Evolutionary conservation across 2,113 vertebrate species (phyloP), one percentile per base, ranked within the genome.

Genomic region (Otocyon megalotis): DNA sequence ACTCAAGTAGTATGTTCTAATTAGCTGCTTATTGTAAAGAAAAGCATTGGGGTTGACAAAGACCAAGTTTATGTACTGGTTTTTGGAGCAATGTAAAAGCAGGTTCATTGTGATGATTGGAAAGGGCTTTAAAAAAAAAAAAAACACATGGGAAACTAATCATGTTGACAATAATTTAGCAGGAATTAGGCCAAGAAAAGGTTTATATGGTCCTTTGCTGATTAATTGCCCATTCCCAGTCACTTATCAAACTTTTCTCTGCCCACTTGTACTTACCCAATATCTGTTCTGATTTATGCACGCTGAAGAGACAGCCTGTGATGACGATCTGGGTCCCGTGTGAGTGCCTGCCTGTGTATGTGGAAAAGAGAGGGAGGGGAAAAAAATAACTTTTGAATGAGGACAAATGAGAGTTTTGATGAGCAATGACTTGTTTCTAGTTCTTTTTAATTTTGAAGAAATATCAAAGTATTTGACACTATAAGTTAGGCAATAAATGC

Each of bases 371-470:
- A 28, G 16, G 19, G 14, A 58, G 30, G 11, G 63, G 30, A 62
- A 43, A 80, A 79, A n/a, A 26, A 43, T 88, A 81, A 32, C 3
- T 90, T 74, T 88, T 12, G 10, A 60, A 54, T 53, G 84, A 94
- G 14, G 32, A 71, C 30, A n/a, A 77, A 5, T 53, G 85, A 77
- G 32, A 48, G 8, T 6, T 77, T 82, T 83, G 22, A n/a, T 37
- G 17, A 15, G 3, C 35, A 84, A 17, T 58, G 48, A 13, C 56
- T 79, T 77, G 81, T 69, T 76, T 93, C 43, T 13, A 79, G 1
- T 94, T 63, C 32, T 62, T 92, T 95, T 56, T 91, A 53, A 85
- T 88, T 94, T 69, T 90, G 35, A 92, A 60, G 80, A 92, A 63
- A 84, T 81, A 76, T 88, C 80, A 88, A 94, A 91, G 15, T 71